Evolutionary conservation across 2,888 invertebrate species (phyloP).

Genomic region (Drosophila acutilabella): DNA sequence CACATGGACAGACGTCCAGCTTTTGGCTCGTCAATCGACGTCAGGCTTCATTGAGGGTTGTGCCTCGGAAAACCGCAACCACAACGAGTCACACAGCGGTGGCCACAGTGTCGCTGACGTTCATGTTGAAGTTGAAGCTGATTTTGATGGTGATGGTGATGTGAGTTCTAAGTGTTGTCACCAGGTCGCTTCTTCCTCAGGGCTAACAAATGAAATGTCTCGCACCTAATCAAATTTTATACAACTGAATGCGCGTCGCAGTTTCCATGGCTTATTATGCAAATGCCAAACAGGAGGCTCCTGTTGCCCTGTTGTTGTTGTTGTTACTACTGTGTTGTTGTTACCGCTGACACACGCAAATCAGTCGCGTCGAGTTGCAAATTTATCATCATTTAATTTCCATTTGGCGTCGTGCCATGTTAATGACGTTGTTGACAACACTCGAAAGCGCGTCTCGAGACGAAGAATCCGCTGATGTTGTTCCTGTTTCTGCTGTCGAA

Average conservation of each 20-base stretch:
- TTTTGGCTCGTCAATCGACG: slow-evolving; percentile 67
- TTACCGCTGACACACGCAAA: slow-evolving; percentile 39
- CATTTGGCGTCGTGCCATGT: slow-evolving; percentile 76
- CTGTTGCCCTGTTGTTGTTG: slow-evolving; percentile 27
- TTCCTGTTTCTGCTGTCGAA: slow-evolving; percentile 32
- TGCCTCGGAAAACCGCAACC: slow-evolving; percentile 34
- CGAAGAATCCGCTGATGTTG: slow-evolving; percentile 5
- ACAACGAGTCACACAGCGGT: slow-evolving; percentile 36
- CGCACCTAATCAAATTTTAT: slow-evolving; percentile 77
- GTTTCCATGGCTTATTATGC: slow-evolving; percentile 70
- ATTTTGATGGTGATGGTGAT: slow-evolving; percentile 7
- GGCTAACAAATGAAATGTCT: slow-evolving; percentile 73
- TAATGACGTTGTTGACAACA: slow-evolving; percentile 81
- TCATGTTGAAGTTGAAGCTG: not conserved
- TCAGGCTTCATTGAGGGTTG: slow-evolving; percentile 51
- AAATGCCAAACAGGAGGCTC: slow-evolving; percentile 54
- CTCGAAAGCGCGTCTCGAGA: slow-evolving; percentile 63
- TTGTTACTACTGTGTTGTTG: slow-evolving; percentile 5
- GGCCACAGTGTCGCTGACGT: slow-evolving; percentile 40
- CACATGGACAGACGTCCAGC: slow-evolving; percentile 47
- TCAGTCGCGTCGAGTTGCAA: slow-evolving; percentile 69
- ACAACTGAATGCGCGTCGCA: slow-evolving; percentile 70
- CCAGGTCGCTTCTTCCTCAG: slow-evolving; percentile 37
- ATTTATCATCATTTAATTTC: slow-evolving; percentile 81
- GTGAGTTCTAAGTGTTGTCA: slow-evolving; percentile 39